Conservation (phyloP, 2,888 invertebrate genomes). For the Clistopyga incitator region DNA sequence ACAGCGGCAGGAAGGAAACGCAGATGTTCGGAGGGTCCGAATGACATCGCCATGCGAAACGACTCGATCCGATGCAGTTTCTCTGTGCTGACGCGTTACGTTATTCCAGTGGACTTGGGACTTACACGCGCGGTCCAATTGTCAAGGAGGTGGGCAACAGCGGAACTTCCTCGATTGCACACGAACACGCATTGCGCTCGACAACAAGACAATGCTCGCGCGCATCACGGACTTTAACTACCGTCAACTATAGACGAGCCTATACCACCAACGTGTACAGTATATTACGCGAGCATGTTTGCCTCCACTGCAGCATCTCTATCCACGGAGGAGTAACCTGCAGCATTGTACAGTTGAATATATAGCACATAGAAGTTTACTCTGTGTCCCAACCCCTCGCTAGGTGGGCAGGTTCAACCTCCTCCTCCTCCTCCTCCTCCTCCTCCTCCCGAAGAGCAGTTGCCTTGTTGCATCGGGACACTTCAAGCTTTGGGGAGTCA, state of each 20-base stretch:
- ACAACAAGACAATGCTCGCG: constrained; percentile 32
- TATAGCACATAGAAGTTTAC: constrained; percentile 35
- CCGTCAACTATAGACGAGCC: not conserved
- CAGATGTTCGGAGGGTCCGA: constrained; percentile 45
- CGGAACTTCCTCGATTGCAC: constrained; percentile 23
- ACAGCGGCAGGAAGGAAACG: not conserved
- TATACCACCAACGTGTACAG: constrained; percentile 23
- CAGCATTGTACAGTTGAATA: constrained; percentile 24
- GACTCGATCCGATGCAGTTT: constrained; percentile 25
- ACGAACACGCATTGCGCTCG: constrained; percentile 23
- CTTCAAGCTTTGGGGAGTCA: constrained; percentile 40
- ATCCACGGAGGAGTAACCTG: constrained; percentile 17
- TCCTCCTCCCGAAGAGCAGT: constrained; percentile 47
- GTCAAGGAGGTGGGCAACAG: not conserved
- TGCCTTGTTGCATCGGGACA: constrained; percentile 48
- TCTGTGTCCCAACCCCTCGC: constrained; percentile 30
- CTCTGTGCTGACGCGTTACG: constrained; percentile 6
- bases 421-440: constrained; percentile 32
- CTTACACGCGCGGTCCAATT: not conserved
- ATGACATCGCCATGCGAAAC: constrained; percentile 24
- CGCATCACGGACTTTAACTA: constrained; percentile 24
- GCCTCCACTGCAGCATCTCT: not conserved
- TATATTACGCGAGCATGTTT: constrained; percentile 32
- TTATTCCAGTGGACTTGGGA: constrained; percentile 24
- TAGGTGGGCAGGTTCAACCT: constrained; percentile 56